phyloP scores from a whole-genome alignment of 1,140 invertebrate species.

The Marisa cornuarietis region DNA sequence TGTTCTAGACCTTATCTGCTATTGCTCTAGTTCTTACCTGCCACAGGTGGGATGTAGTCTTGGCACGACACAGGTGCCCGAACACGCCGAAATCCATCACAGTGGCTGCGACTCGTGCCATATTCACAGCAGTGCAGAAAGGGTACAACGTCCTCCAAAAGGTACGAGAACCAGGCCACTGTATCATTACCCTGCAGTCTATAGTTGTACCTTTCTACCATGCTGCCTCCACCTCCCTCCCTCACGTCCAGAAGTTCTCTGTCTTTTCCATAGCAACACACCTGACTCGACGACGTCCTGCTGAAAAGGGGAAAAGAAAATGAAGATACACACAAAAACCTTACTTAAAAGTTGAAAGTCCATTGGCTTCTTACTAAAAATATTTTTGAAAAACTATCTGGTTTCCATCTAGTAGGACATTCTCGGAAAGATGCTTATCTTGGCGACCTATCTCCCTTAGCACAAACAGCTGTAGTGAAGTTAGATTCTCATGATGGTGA shows the following conservation, averaged over 20 bases:
- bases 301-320: constrained; percentile 17
- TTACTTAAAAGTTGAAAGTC: too few species aligned
- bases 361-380: not conserved
- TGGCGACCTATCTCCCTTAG: not conserved
- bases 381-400: not conserved
- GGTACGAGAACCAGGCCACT: constrained; percentile 54
- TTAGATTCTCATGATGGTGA: too few species aligned
- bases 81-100: constrained; percentile 34
- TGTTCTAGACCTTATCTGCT: too few species aligned
- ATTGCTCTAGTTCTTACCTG: constrained; percentile 38
- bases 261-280: constrained; percentile 50
- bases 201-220: constrained; percentile 44
- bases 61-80: constrained; percentile 46
- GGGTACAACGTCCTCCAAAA: constrained; percentile 48
- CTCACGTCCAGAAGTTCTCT: constrained; percentile 49
- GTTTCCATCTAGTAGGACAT: too few species aligned
- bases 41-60: constrained; percentile 47
- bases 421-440: too few species aligned
- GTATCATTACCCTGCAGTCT: not conserved
- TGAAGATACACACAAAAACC: not conserved
- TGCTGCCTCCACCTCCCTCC: constrained; percentile 44
- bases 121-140: constrained; percentile 56
- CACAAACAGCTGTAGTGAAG: too few species aligned
- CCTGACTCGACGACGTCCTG: constrained; percentile 37
- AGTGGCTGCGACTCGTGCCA: constrained; percentile 35